Evolutionary conservation across 2,888 invertebrate species (phyloP).

Genomic region (Tachina grossa): DNA sequence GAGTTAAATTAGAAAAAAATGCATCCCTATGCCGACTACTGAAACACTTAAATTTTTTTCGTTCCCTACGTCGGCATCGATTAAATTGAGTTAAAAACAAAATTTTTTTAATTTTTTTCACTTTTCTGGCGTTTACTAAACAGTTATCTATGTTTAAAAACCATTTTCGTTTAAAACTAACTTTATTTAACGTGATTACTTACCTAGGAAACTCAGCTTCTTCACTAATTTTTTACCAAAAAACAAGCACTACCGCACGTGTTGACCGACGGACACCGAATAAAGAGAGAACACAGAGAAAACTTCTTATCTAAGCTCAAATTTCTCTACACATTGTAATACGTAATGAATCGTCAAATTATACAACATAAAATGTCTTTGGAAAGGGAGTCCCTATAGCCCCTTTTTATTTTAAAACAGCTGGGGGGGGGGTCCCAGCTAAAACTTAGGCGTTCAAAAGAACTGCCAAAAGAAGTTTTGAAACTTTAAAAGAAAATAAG

Average conservation of each 20-base stretch:
- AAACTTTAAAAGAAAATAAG: too few relatives aligned
- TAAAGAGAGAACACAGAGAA: not conserved
- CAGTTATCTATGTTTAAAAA: slow-evolving; percentile 9
- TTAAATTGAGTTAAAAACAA: not conserved
- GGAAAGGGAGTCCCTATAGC: too few relatives aligned
- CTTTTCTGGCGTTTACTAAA: not conserved
- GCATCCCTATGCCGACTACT: slow-evolving; percentile 14
- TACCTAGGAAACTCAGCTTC: slow-evolving; percentile 7
- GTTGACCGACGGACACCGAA: not conserved
- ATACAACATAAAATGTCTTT: too few relatives aligned
- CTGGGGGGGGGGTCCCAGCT: too few relatives aligned
- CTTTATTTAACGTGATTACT: slow-evolving; percentile 6
- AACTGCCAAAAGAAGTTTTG: too few relatives aligned
- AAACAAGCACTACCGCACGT: slow-evolving; percentile 12
- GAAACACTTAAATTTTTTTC: slow-evolving; percentile 7
- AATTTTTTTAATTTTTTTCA: not conserved
- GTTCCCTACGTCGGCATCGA: slow-evolving; percentile 28
- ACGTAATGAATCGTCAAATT: too few relatives aligned
- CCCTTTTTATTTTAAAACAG: too few relatives aligned
- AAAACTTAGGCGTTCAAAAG: too few relatives aligned
- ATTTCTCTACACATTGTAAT: too few relatives aligned
- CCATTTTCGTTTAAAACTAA: not conserved
- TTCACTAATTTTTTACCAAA: slow-evolving; percentile 16
- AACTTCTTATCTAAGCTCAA: slow-evolving; percentile 1
- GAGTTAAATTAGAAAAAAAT: slow-evolving; percentile 9